Evolutionary conservation across 2,113 vertebrate species (phyloP).

Genomic region (Leptobrachium leishanense): DNA sequence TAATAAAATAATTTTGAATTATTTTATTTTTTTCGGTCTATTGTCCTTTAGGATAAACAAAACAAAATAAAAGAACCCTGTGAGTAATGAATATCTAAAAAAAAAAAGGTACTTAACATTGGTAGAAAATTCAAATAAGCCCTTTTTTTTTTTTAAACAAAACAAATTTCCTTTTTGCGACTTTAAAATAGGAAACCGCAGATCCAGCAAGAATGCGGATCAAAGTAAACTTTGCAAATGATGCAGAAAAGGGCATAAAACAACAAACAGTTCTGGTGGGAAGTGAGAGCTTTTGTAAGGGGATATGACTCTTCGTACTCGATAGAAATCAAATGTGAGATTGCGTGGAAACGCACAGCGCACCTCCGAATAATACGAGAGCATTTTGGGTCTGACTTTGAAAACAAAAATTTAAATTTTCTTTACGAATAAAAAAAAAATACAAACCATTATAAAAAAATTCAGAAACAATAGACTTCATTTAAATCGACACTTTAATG

Average conservation of each 20-base stretch:
- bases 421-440: no score
- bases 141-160: conserved; percentile 74
- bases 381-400: no score
- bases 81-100: conserved; percentile 60
- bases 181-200: conserved; percentile 70
- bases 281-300: conserved; percentile 72
- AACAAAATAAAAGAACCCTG: conserved; percentile 52
- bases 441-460: no score
- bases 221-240: conserved; percentile 78
- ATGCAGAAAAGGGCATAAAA: conserved; percentile 79
- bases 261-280: conserved; percentile 77
- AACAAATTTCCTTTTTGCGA: conserved; percentile 72
- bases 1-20: not conserved
- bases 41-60: conserved; percentile 49
- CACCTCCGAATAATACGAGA: no score
- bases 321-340: conserved; percentile 71
- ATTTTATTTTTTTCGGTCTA: not conserved
- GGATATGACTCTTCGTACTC: conserved; percentile 74
- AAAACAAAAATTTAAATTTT: no score
- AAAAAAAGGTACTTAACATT: conserved; percentile 67
- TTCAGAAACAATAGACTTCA: no score
- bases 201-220: conserved; percentile 77
- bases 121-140: conserved; percentile 70
- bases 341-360: conserved; percentile 48
- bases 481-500: no score